A percentile compares a stretch with the other conserved stretches of the same genome.
These are phyloP conservation scores for Byasa hedistus DNA, from an alignment of 2,888 invertebrate species.

Conservation along the genomic window DNA sequence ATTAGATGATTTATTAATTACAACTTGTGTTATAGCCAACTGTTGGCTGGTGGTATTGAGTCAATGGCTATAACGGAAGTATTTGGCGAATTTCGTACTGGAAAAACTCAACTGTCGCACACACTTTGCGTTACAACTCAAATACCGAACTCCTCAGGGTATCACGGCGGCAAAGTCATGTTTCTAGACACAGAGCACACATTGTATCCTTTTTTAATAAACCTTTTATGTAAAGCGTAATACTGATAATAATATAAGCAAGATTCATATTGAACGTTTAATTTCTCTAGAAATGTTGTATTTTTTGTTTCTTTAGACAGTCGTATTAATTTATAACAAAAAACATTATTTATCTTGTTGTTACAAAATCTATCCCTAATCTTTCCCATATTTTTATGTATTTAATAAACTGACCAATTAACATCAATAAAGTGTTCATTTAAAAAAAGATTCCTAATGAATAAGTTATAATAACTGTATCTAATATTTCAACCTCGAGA, in stretches of 20 bases:
- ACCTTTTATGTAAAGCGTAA: not conserved
- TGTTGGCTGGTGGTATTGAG: conserved; percentile 89
- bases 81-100: conserved; percentile 90
- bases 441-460: too few species aligned
- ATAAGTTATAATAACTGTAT: too few species aligned
- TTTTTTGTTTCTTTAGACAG: too few species aligned
- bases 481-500: not conserved
- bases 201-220: conserved; percentile 83
- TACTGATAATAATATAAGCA: too few species aligned
- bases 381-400: too few species aligned
- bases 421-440: too few species aligned
- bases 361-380: too few species aligned
- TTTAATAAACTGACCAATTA: too few species aligned
- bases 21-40: conserved; percentile 74
- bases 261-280: too few species aligned
- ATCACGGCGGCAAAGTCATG: conserved; percentile 89
- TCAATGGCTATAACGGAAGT: conserved; percentile 92
- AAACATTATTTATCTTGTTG: too few species aligned
- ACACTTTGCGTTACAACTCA: conserved; percentile 89
- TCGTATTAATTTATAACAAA: too few species aligned
- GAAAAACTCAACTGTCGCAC: conserved; percentile 90
- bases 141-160: conserved; percentile 83
- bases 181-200: conserved; percentile 91
- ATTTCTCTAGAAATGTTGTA: too few species aligned
- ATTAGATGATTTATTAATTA: not conserved